phyloP scores from a whole-genome alignment of 1,140 invertebrate species.

The Monomorium pharaonis region DNA sequence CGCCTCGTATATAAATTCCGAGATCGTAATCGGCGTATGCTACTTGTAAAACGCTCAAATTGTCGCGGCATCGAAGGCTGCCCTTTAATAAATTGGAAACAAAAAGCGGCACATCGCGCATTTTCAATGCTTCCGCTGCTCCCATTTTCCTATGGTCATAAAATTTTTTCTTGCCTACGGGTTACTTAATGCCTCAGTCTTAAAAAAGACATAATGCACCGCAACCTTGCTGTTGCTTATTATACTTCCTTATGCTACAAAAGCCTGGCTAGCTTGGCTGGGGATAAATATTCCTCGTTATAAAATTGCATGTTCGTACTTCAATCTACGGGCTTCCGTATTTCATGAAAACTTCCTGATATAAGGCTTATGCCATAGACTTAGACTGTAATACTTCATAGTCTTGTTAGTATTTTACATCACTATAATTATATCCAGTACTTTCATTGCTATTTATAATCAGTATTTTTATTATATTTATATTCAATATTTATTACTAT shows the following conservation, averaged over 20 bases:
- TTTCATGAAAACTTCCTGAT: conserved; percentile 3
- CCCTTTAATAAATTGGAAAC: not conserved
- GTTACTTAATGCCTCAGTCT: conserved; percentile 42
- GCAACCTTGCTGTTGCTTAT: conserved; percentile 54
- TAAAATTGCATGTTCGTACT: not conserved
- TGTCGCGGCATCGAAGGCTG: not conserved
- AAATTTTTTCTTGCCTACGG: not conserved
- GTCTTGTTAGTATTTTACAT: not conserved
- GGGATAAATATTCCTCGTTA: conserved; percentile 42
- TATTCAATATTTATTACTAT: not conserved
- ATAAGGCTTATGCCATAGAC: not conserved
- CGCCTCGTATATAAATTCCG: not conserved
- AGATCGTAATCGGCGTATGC: not conserved
- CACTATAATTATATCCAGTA: not conserved
- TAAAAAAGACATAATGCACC: conserved; percentile 24
- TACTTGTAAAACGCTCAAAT: not conserved
- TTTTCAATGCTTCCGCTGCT: not conserved
- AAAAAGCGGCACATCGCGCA: not conserved
- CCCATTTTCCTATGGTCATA: conserved; percentile 8
- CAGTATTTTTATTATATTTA: not conserved
- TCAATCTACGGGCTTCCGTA: not conserved
- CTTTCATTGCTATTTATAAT: not conserved
- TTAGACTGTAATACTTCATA: not conserved
- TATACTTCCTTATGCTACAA: conserved; percentile 58
- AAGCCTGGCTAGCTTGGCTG: not conserved